phyloP scores from a whole-genome alignment of 2,113 vertebrate genomes.

The Silurus meridionalis region DNA sequence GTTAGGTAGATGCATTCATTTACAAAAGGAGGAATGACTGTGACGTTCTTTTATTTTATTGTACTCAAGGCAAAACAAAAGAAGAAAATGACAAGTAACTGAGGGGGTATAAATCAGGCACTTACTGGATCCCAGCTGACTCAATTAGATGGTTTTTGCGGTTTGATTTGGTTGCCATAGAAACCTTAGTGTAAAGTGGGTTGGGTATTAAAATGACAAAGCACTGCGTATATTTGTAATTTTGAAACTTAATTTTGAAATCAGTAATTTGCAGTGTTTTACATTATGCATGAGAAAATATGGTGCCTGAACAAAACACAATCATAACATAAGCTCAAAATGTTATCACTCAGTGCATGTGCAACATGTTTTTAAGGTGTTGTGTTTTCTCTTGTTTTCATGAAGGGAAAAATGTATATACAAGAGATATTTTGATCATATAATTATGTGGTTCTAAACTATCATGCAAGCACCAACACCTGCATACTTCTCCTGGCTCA shows the following conservation, averaged over 20 bases:
- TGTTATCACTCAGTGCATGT: background rate
- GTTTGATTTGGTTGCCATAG: constrained; percentile 27
- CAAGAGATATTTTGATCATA: background rate
- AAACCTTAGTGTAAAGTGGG: constrained; percentile 22
- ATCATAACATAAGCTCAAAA: background rate
- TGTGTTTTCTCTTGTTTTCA: background rate
- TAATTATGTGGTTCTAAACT: background rate
- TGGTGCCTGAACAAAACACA: background rate
- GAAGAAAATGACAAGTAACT: background rate
- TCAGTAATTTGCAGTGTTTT: background rate
- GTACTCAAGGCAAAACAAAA: constrained; percentile 1
- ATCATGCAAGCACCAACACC: background rate
- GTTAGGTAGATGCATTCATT: background rate
- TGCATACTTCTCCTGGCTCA: background rate
- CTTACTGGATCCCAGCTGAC: constrained; percentile 18
- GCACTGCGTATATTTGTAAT: background rate
- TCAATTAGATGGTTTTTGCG: constrained; percentile 16
- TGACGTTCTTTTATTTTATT: background rate
- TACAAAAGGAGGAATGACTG: background rate
- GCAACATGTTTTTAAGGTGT: background rate
- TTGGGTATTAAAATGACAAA: constrained; percentile 10
- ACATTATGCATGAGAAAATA: background rate
- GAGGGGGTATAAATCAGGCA: background rate
- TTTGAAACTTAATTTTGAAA: constrained; percentile 2
- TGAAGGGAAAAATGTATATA: no score